Evolutionary conservation across 2,888 invertebrate genomes (phyloP).

Genomic region (Physocephala rufipes): DNA sequence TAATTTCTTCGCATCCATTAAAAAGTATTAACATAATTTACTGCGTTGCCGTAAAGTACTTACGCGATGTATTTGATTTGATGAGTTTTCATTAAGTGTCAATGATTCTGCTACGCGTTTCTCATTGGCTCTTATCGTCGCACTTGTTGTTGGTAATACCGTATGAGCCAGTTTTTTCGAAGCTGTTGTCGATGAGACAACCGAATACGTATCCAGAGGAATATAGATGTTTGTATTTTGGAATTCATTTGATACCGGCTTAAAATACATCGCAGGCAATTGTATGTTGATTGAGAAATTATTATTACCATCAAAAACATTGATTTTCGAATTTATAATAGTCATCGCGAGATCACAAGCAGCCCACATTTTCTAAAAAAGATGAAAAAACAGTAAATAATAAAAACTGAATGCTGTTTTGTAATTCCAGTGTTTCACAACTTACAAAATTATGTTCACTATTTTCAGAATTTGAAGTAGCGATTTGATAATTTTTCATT

Average conservation of each 20-base stretch:
- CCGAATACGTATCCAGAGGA: slow-evolving; percentile 72
- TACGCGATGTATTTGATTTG: slow-evolving; percentile 46
- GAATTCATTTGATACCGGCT: slow-evolving; percentile 76
- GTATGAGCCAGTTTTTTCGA: slow-evolving; percentile 44
- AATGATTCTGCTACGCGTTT: slow-evolving; percentile 47
- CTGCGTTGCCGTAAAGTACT: not conserved
- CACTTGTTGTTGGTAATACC: slow-evolving; percentile 42
- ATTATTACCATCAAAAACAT: slow-evolving; percentile 83
- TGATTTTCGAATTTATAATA: slow-evolving; percentile 86
- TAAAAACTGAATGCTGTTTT: not conserved
- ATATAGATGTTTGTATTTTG: slow-evolving; percentile 82
- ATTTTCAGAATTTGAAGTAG: slow-evolving; percentile 81
- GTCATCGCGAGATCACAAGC: slow-evolving; percentile 95
- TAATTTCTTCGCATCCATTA: not conserved
- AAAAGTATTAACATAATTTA: not conserved
- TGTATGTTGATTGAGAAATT: slow-evolving; percentile 87
- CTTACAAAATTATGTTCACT: slow-evolving; percentile 84
- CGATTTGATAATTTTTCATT: slow-evolving; percentile 93
- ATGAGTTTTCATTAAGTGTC: slow-evolving; percentile 50
- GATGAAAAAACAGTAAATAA: slow-evolving; percentile 23
- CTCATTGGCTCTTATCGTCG: slow-evolving; percentile 42
- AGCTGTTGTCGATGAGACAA: slow-evolving; percentile 45
- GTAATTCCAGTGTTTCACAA: slow-evolving; percentile 42
- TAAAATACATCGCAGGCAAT: slow-evolving; percentile 91
- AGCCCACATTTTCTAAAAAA: slow-evolving; percentile 90